These are phyloP conservation scores for Nycticebus coucang DNA, from an alignment of 2,113 vertebrate genomes.

Conservation along the genomic window DNA sequence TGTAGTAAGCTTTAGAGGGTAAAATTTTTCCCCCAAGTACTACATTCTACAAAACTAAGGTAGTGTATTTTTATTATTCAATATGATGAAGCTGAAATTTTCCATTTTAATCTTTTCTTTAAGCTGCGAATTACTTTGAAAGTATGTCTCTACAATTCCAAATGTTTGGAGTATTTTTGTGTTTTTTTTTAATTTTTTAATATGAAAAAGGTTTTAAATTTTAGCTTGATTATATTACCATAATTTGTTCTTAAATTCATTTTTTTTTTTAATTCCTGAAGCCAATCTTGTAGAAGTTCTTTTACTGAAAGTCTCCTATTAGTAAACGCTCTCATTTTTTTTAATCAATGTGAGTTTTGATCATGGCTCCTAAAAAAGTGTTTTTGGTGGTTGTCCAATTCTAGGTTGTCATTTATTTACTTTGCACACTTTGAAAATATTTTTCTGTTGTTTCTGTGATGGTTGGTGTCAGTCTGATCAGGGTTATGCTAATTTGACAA, in stretches of 20 bases:
- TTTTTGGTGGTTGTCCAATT: not conserved
- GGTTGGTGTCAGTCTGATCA: not conserved
- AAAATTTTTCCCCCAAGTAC: not conserved
- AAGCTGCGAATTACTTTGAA: not conserved
- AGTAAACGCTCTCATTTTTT: not conserved
- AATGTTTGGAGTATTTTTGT: not conserved
- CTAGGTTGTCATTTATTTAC: not conserved
- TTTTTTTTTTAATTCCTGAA: constrained; percentile 4
- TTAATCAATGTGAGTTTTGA: not conserved
- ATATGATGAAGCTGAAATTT: not conserved
- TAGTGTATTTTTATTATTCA: not conserved
- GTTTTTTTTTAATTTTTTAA: not conserved
- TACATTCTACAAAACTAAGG: not conserved
- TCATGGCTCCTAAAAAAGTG: not conserved
- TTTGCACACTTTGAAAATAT: not conserved
- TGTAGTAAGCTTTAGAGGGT: not conserved
- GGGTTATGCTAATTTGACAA: not conserved
- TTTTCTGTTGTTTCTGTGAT: not conserved
- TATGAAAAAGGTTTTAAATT: not conserved
- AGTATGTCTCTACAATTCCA: not conserved
- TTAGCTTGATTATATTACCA: not conserved
- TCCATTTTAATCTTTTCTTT: constrained; percentile 40
- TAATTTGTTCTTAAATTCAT: constrained; percentile 13
- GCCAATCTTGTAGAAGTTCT: not conserved
- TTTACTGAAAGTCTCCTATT: not conserved